These are phyloP conservation scores for Meteorus colon DNA, from an alignment of 2,888 invertebrate species.

Conservation along the genomic window DNA sequence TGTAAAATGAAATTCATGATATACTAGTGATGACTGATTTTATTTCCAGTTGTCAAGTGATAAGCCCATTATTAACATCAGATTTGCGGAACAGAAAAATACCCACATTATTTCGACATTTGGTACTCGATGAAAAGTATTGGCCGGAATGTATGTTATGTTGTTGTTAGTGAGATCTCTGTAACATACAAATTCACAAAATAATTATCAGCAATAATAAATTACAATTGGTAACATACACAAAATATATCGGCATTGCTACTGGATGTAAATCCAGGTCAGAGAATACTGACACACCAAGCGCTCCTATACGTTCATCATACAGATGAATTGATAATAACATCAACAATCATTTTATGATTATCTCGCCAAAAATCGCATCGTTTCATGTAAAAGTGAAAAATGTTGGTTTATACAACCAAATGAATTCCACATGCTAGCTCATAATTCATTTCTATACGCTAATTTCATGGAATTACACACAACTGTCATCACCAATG, in stretches of 20 bases:
- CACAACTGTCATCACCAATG: not conserved
- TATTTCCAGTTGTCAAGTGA: not conserved
- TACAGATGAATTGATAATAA: too few relatives aligned
- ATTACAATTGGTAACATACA: conserved; percentile 18
- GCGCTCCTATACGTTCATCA: too few relatives aligned
- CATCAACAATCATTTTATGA: too few relatives aligned
- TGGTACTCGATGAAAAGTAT: conserved; percentile 80
- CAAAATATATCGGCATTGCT: not conserved
- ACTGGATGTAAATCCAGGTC: too few relatives aligned
- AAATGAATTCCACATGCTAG: not conserved
- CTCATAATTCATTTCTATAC: not conserved
- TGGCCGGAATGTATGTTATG: conserved; percentile 82
- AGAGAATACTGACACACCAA: too few relatives aligned
- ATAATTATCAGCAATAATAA: conserved; percentile 3
- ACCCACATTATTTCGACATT: conserved; percentile 90
- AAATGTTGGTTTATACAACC: too few relatives aligned
- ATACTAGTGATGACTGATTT: not conserved
- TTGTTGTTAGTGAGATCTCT: conserved; percentile 90
- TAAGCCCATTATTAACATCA: not conserved
- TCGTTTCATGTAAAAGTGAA: too few relatives aligned
- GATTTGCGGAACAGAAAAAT: conserved; percentile 42
- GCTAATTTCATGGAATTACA: not conserved
- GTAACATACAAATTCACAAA: conserved; percentile 68
- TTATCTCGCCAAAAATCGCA: too few relatives aligned
- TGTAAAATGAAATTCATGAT: conserved; percentile 73